Evolutionary conservation across 2,797 vertebrate genomes (phyloP), one percentile per base, ranked within the genome.

Genomic region (Ateles fusciceps): DNA sequence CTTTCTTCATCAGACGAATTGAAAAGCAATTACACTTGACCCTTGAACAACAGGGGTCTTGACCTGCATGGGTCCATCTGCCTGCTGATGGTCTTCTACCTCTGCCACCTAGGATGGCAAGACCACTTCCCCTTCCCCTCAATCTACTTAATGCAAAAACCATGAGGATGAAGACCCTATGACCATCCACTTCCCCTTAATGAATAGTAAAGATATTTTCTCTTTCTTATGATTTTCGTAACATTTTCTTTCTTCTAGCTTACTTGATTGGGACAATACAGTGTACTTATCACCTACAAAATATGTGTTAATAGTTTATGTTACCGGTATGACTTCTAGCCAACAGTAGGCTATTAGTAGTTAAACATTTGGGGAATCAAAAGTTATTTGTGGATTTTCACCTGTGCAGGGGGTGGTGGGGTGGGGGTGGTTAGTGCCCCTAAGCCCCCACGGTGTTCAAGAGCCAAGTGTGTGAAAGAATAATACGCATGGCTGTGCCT

Each of bases 401-500:
- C 10, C 33, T n/a, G 33, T 36, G 48, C 13, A 22, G 50, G 48
- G 33, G 7, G 50, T 4, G 3, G 15, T n/a, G 61, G 61, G 33
- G 15, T 4, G 1, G 33, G 33, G 33, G 15, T 3, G 1, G 15
- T 5, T 1, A 4, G 28, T 36, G 28, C 50, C 50, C 22, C n/a
- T 72, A 14, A 26, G 0, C 22, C 22, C 50, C 4, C 4, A n/a
- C 22, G 2, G 50, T 36, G 19, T 9, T 80, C 48, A 5, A 76
- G 12, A 7, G 50, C 15, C n/a, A 26, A n/a, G 11, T 9, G n/a
- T 4, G 1, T 39, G n/a, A 61, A 44, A 55, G 30, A 59, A 4
- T 1, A 2, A 5, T 11, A 3, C 4, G 0, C 7, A 0, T 11
- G 4, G 39, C 15, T 7, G 5, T 1, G 7, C 7, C 1, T 50